Evolutionary conservation across 2,888 invertebrate species (phyloP).

Genomic region (Lacanobia wlatinum): DNA sequence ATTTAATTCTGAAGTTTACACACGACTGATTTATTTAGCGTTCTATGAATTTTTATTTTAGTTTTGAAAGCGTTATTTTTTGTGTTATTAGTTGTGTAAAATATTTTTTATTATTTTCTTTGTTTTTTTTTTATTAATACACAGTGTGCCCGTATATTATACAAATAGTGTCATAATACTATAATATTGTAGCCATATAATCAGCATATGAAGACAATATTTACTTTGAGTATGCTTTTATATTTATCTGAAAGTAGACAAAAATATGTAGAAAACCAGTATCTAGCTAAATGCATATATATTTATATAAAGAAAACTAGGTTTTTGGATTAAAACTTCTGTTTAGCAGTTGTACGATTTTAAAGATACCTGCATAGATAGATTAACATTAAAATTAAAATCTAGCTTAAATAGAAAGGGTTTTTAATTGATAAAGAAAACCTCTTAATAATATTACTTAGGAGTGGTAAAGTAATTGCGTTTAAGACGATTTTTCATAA

Average conservation of each 20-base stretch:
- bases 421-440: slow-evolving; percentile 44
- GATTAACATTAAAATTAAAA: slow-evolving; percentile 38
- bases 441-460: slow-evolving; percentile 45
- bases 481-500: slow-evolving; percentile 59
- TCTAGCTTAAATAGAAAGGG: slow-evolving; percentile 57
- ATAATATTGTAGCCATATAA: slow-evolving; percentile 85
- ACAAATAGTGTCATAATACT: slow-evolving; percentile 83
- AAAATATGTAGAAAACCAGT: slow-evolving; percentile 83
- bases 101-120: slow-evolving; percentile 74
- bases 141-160: slow-evolving; percentile 88
- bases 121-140: slow-evolving; percentile 76
- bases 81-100: slow-evolving; percentile 81
- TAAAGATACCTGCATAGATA: slow-evolving; percentile 54
- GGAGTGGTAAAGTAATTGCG: slow-evolving; percentile 56
- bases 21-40: slow-evolving; percentile 82
- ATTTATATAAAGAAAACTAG: slow-evolving; percentile 68
- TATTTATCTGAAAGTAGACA: slow-evolving; percentile 84
- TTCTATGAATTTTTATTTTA: slow-evolving; percentile 77
- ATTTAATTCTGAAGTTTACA: slow-evolving; percentile 82
- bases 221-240: slow-evolving; percentile 88
- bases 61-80: slow-evolving; percentile 83
- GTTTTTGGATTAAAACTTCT: slow-evolving; percentile 56
- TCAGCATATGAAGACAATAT: slow-evolving; percentile 84
- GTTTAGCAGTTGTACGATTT: slow-evolving; percentile 61
- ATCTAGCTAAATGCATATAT: slow-evolving; percentile 82